A percentile compares a stretch with the other conserved stretches of the same genome.
phyloP scores from a whole-genome alignment of 1,140 invertebrate species.

The Leptopilina clavipes region DNA sequence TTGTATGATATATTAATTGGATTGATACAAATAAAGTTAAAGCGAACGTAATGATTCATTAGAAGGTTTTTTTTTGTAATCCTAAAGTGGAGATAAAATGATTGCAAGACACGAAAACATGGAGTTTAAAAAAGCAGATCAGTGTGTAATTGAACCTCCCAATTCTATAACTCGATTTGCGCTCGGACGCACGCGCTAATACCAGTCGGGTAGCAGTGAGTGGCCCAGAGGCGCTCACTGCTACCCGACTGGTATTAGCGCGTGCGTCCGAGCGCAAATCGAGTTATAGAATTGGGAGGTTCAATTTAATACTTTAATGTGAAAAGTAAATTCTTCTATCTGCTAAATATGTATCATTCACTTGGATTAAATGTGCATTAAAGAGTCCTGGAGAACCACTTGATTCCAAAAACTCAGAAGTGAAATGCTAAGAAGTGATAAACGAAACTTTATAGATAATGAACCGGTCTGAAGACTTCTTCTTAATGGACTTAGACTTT shows the following conservation, averaged over 20 bases:
- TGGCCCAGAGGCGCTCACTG: too few species aligned
- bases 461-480: conserved; percentile 31
- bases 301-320: conserved; percentile 26
- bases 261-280: too few species aligned
- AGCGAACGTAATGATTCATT: background rate
- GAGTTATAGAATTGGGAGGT: too few species aligned
- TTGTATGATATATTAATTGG: background rate
- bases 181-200: too few species aligned
- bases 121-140: background rate
- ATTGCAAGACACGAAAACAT: background rate
- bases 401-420: conserved; percentile 26
- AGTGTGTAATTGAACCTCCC: too few species aligned
- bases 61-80: background rate
- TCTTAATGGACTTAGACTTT: conserved; percentile 26
- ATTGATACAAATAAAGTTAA: background rate
- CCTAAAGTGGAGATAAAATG: background rate
- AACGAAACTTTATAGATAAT: conserved; percentile 7
- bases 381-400: conserved; percentile 18
- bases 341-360: conserved; percentile 30
- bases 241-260: too few species aligned
- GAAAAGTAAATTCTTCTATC: conserved; percentile 18
- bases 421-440: conserved; percentile 13
- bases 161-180: too few species aligned
- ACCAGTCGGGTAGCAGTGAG: too few species aligned
- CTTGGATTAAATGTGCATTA: conserved; percentile 24